Evolutionary conservation across 2,888 invertebrate genomes (phyloP).

Genomic region (Nineta flava): DNA sequence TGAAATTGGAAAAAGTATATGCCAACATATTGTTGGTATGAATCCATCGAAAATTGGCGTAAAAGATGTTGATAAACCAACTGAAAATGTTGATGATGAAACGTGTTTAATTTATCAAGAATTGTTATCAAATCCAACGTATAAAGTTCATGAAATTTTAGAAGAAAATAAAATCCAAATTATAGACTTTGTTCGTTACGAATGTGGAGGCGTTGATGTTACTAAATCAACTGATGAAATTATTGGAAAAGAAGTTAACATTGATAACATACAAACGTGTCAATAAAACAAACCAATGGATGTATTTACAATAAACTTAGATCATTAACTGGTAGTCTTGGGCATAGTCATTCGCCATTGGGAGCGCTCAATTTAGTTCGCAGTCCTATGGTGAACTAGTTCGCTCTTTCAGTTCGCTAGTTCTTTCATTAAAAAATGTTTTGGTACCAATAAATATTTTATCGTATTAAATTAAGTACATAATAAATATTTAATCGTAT

Average conservation of each 20-base stretch:
- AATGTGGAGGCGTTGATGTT: conserved; percentile 56
- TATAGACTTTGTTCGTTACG: conserved; percentile 71
- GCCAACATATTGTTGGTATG: conserved; percentile 88
- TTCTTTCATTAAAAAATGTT: too few species aligned
- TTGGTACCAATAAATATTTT: too few species aligned
- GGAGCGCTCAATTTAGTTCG: too few species aligned
- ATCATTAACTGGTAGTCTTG: too few species aligned
- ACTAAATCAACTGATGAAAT: too few species aligned
- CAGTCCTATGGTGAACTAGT: too few species aligned
- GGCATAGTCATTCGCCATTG: too few species aligned
- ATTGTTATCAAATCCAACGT: conserved; percentile 61
- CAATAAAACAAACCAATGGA: conserved; percentile 30
- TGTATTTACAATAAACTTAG: too few species aligned
- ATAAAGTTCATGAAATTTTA: conserved; percentile 57
- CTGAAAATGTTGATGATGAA: conserved; percentile 56
- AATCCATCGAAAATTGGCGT: conserved; percentile 62
- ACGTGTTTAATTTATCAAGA: conserved; percentile 71
- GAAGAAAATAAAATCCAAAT: conserved; percentile 47
- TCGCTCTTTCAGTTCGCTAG: too few species aligned
- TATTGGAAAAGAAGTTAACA: conserved; percentile 32
- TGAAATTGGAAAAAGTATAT: conserved; percentile 53
- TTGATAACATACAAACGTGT: conserved; percentile 45
- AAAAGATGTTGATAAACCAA: conserved; percentile 40
- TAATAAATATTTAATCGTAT: too few species aligned
- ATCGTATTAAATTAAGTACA: too few species aligned